These are phyloP conservation scores for Meteorus colon DNA, from an alignment of 2,888 invertebrate species.

Conservation along the genomic window DNA sequence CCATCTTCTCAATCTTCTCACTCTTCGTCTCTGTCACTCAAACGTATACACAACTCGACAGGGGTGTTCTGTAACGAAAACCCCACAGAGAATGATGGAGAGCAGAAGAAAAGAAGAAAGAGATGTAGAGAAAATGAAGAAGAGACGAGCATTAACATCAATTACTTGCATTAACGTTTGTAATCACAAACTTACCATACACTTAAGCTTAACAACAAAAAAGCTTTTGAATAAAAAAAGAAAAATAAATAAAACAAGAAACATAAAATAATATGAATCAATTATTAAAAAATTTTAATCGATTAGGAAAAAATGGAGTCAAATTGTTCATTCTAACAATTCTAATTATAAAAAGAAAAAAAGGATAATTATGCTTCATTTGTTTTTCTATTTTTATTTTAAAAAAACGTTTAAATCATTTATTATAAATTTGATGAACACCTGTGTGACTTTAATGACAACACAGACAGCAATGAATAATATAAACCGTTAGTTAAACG, in stretches of 20 bases:
- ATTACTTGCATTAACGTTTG: slow-evolving; percentile 52
- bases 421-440: background rate
- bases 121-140: slow-evolving; percentile 19
- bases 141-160: slow-evolving; percentile 52
- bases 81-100: slow-evolving; percentile 18
- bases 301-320: background rate
- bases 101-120: background rate
- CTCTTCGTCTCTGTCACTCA: slow-evolving; percentile 21
- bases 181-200: slow-evolving; percentile 46
- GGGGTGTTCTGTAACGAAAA: slow-evolving; percentile 29
- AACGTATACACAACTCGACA: slow-evolving; percentile 36
- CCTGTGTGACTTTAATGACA: background rate
- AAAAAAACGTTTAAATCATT: background rate
- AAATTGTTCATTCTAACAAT: too few species aligned
- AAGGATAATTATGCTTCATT: too few species aligned
- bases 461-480: background rate
- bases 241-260: slow-evolving; percentile 1
- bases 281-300: background rate
- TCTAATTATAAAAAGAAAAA: too few species aligned
- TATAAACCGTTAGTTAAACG: background rate
- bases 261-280: background rate
- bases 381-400: background rate
- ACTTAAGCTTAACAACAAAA: background rate
- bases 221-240: background rate
- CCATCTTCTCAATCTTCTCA: background rate